Conservation (phyloP, 2,113 vertebrate species). For the Corythornis cristatus region DNA sequence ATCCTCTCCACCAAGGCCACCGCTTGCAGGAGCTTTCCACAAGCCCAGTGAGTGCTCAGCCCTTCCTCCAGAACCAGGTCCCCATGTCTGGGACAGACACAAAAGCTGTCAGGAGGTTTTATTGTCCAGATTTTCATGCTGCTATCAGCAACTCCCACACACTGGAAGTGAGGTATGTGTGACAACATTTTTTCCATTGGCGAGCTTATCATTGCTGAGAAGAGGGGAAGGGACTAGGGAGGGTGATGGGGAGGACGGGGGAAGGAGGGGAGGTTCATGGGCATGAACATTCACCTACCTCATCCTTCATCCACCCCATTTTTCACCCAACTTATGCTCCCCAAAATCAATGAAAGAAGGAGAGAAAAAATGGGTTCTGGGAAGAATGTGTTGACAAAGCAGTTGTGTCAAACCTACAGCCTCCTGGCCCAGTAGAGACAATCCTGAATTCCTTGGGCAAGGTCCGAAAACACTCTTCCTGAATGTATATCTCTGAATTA, state of each 20-base stretch:
- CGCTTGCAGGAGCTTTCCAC: not conserved
- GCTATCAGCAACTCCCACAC: conserved; percentile 57
- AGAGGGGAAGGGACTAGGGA: not conserved
- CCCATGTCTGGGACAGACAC: rapidly evolving
- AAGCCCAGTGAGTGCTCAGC: not conserved
- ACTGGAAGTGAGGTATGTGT: conserved; percentile 65
- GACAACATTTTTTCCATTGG: conserved; percentile 60
- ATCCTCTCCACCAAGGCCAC: not conserved
- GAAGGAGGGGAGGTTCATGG: not conserved
- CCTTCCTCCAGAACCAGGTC: not conserved
- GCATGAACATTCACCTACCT: rapidly evolving
- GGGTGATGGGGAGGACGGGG: not conserved
- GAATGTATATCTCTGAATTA: not conserved
- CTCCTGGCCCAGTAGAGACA: not conserved
- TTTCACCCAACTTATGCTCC: not conserved
- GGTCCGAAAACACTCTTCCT: not conserved
- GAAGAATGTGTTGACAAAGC: not conserved
- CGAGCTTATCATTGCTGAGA: not conserved
- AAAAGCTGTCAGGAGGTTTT: conserved; percentile 47
- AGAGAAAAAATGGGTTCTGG: rapidly evolving
- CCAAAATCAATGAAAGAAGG: not conserved
- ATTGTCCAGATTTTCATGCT: conserved; percentile 1
- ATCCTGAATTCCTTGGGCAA: not conserved
- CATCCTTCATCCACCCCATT: not conserved
- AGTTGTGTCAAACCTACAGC: not conserved